Evolutionary conservation across 2,797 vertebrate species (phyloP), one percentile per base, ranked within the genome.

Genomic region (Chaunax sp.): DNA sequence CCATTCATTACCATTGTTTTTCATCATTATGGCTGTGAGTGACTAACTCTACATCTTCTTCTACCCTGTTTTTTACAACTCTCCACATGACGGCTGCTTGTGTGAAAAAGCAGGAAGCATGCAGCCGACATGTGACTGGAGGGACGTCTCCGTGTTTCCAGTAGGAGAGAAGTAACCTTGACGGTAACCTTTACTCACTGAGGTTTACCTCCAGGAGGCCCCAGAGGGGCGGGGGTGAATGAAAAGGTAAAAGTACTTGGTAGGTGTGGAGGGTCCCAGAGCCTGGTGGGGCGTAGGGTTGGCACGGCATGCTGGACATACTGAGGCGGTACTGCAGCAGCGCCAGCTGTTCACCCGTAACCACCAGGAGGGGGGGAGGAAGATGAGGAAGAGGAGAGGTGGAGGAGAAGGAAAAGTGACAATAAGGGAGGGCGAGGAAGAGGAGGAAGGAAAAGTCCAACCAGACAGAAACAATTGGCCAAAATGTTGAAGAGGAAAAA

Each of bases 321-420:
- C 95, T 97, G 95, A 99, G 97, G 86, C 96, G 94, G 92, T 97
- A 97, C 94, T 99, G 97, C 90, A 99, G 96, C 95, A 97, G 94
- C 92, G 97, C 97, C 96, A 99, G 95, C 98, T 99, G 96, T 94
- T 95, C 94, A 92, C 95, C 94, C 92, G 61, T 93, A 92, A 93
- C 94, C 94, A 94, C 89, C 87, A 80, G 87, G 87, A 76, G 83
- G 82, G 77, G 82, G 81, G 90, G 81, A 59, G 64, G 82, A 64
- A 30, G 80, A 74, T 35, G 75, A 83, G 72, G 64, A 63, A 58
- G 75, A 87, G 83, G 83, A 59, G 19, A 41, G 62, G 54, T 20
- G 55, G 58, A 45, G 56, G 75, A 83, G 75, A 81, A 76, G 80
- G 33, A 73, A 56, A 37, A 63, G 58, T 74, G 69, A 60, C 49